A percentile compares a stretch with the other conserved stretches of the same genome.
Conservation (phyloP, 2,113 vertebrate genomes). For the Cebidichthys violaceus region DNA sequence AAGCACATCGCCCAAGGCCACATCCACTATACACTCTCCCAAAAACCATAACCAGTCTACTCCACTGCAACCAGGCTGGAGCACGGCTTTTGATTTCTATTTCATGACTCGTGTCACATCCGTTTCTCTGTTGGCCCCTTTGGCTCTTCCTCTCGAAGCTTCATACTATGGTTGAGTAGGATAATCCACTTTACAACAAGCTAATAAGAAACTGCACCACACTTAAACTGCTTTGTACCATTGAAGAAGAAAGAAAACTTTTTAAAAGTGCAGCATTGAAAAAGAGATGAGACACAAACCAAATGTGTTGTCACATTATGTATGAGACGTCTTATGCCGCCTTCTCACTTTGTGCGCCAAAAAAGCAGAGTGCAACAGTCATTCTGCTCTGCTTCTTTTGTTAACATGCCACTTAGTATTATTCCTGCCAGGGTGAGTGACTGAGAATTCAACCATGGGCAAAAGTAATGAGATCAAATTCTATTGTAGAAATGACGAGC, state of each 20-base stretch:
- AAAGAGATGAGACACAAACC: constrained; percentile 22
- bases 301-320: constrained; percentile 3
- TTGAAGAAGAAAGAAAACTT: constrained; percentile 15
- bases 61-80: constrained; percentile 53
- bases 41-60: constrained; percentile 59
- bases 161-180: constrained; percentile 43
- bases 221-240: constrained; percentile 46
- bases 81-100: constrained; percentile 72
- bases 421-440: constrained; percentile 38
- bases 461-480: constrained; percentile 72
- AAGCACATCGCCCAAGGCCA: constrained; percentile 73
- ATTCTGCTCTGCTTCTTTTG: constrained; percentile 26
- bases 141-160: constrained; percentile 56
- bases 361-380: constrained; percentile 32
- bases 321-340: constrained; percentile 15
- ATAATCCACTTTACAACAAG: constrained; percentile 58
- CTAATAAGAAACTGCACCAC: constrained; percentile 45
- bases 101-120: constrained; percentile 74
- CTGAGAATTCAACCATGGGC: constrained; percentile 61
- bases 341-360: constrained; percentile 21
- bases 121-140: constrained; percentile 51
- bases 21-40: constrained; percentile 60
- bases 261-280: constrained; percentile 21
- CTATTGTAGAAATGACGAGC: constrained; percentile 53
- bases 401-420: constrained; percentile 52